Evolutionary conservation across 2,113 vertebrate species (phyloP).

Genomic region (Thamnophis sirtalis): DNA sequence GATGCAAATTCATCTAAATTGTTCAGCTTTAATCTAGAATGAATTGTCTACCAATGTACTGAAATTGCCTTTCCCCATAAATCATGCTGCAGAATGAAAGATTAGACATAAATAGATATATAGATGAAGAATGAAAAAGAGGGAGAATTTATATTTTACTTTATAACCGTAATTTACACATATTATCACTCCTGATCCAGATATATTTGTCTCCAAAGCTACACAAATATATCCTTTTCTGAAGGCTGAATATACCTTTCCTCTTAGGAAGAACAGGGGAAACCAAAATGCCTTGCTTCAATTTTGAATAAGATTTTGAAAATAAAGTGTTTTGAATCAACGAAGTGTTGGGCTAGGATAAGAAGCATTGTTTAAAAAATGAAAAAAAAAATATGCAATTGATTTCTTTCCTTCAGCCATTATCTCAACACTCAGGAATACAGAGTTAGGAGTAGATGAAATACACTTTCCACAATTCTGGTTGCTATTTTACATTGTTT

Average conservation of each 20-base stretch:
- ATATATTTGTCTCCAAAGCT: background rate
- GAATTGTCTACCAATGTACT: background rate
- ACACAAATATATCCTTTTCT: background rate
- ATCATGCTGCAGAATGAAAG: background rate
- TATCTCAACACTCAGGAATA: background rate
- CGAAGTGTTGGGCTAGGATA: background rate
- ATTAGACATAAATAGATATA: background rate
- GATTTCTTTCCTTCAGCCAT: background rate
- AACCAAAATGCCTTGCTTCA: background rate
- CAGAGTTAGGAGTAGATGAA: background rate
- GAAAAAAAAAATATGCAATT: background rate
- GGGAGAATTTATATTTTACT: background rate
- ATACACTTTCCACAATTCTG: no score
- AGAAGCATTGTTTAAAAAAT: background rate
- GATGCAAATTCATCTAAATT: background rate
- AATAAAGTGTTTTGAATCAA: background rate
- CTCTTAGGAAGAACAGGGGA: background rate
- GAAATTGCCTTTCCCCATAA: background rate
- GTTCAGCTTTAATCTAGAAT: background rate
- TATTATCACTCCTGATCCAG: background rate
- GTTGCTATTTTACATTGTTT: background rate
- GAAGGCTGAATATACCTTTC: background rate
- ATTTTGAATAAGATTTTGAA: background rate
- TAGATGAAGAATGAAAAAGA: background rate
- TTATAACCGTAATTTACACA: background rate